A percentile compares a stretch with the other conserved stretches of the same genome.
Conservation (phyloP, 2,888 invertebrate genomes). For the Drosophila neonasuta region DNA sequence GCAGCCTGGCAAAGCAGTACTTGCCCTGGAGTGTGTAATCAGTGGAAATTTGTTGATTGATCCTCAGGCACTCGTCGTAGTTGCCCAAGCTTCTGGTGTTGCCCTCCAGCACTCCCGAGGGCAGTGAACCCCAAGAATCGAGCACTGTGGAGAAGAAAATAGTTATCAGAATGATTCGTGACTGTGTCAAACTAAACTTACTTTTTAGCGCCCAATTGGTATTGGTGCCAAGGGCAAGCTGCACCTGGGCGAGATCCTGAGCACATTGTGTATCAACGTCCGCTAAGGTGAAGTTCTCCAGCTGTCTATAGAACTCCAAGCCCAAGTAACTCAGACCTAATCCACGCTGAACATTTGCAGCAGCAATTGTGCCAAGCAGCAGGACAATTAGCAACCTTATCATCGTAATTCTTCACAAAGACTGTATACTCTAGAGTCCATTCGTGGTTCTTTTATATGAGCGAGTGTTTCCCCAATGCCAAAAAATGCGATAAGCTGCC, state of each 20-base stretch:
- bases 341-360: neutral
- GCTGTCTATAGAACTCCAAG: neutral
- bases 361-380: neutral
- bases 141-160: conserved; percentile 71
- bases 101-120: conserved; percentile 79
- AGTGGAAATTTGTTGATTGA: conserved; percentile 29
- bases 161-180: neutral
- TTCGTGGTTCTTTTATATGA: neutral
- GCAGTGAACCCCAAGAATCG: conserved; percentile 81
- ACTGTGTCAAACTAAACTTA: neutral
- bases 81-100: conserved; percentile 79
- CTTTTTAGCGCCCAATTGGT: neutral
- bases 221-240: neutral
- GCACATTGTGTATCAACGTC: neutral
- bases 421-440: neutral
- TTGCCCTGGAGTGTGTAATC: conserved; percentile 41
- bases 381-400: neutral
- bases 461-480: neutral
- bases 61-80: conserved; percentile 80
- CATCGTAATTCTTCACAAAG: neutral
- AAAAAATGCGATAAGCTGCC: neutral
- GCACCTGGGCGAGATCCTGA: neutral
- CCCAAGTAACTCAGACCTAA: neutral
- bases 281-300: neutral
- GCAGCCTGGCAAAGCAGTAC: conserved; percentile 42